Percentiles rank a stretch among this genome's conserved stretches.
phyloP scores from a whole-genome alignment of 2,113 vertebrate species.

The Protomyctophum bolini region DNA sequence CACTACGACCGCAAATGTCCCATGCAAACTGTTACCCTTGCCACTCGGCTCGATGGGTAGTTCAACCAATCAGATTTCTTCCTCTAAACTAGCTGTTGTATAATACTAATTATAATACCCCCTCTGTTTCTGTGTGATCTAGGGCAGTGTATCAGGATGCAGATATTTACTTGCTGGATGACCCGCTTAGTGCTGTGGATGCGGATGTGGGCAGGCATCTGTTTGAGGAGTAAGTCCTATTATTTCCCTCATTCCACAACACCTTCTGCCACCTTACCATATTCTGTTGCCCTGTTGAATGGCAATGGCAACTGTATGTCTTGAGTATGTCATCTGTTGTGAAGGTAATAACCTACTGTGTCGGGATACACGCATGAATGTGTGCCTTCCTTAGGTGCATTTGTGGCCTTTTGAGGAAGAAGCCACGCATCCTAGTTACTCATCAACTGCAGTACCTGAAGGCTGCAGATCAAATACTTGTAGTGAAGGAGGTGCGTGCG shows the following conservation, averaged over 20 bases:
- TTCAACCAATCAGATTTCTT: too few relatives aligned
- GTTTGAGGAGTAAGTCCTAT: conserved; percentile 89
- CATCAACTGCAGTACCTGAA: conserved; percentile 94
- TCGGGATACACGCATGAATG: neutral
- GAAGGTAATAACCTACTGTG: neutral
- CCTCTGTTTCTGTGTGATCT: conserved; percentile 24
- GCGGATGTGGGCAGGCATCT: conserved; percentile 91
- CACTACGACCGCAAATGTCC: too few relatives aligned
- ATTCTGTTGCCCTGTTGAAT: neutral
- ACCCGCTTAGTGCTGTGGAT: conserved; percentile 94
- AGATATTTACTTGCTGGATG: conserved; percentile 95
- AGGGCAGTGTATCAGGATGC: conserved; percentile 96
- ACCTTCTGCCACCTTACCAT: neutral
- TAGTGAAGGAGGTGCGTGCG: conserved; percentile 88
- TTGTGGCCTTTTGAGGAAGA: conserved; percentile 88
- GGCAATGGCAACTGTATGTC: neutral
- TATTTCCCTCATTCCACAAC: neutral
- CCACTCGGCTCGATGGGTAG: too few relatives aligned
- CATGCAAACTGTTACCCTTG: too few relatives aligned
- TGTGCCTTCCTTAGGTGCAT: conserved; percentile 84
- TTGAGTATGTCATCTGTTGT: neutral
- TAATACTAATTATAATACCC: conserved; percentile 2
- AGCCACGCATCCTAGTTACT: conserved; percentile 91
- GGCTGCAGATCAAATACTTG: conserved; percentile 89
- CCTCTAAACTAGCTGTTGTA: too few relatives aligned